Evolutionary conservation across 2,888 invertebrate genomes (phyloP).

Genomic region (Volucella zonaria): DNA sequence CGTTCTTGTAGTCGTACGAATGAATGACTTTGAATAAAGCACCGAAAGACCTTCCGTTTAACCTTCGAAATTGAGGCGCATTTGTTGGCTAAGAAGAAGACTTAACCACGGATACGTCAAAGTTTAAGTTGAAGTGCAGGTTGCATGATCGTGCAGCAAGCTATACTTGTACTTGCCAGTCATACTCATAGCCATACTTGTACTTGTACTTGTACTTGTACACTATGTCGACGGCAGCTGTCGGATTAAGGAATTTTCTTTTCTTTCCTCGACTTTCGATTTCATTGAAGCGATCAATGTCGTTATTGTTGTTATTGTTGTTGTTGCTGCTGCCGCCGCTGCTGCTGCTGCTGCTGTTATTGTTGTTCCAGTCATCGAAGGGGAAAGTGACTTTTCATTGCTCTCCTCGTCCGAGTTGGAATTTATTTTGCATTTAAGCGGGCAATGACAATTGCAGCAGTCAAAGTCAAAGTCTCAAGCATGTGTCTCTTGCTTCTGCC

Average conservation of each 20-base stretch:
- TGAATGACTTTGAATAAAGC: conserved; percentile 32
- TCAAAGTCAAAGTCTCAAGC: no score
- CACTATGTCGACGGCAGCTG: conserved; percentile 33
- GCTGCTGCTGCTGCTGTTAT: background rate
- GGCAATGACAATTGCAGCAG: conserved; percentile 67
- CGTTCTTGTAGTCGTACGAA: conserved; percentile 33
- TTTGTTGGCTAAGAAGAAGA: conserved; percentile 31
- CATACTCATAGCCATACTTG: conserved; percentile 5
- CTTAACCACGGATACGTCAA: conserved; percentile 40
- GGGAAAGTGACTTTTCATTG: conserved; percentile 57
- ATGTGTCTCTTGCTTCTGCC: no score
- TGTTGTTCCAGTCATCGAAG: conserved; percentile 24
- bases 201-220: conserved; percentile 48
- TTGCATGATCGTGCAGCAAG: conserved; percentile 28
- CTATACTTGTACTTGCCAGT: no score
- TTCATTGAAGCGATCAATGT: conserved; percentile 59
- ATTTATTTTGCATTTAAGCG: conserved; percentile 66
- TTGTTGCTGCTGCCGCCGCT: background rate
- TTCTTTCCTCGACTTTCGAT: conserved; percentile 72
- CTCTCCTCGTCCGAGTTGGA: conserved; percentile 30
- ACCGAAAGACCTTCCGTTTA: conserved; percentile 66
- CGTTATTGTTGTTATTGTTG: no score
- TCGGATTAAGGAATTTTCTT: conserved; percentile 73
- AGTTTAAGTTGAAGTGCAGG: conserved; percentile 53
- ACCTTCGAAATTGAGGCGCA: conserved; percentile 62